These are phyloP conservation scores for Psophia crepitans DNA, from an alignment of 2,113 vertebrate genomes.

Conservation along the genomic window DNA sequence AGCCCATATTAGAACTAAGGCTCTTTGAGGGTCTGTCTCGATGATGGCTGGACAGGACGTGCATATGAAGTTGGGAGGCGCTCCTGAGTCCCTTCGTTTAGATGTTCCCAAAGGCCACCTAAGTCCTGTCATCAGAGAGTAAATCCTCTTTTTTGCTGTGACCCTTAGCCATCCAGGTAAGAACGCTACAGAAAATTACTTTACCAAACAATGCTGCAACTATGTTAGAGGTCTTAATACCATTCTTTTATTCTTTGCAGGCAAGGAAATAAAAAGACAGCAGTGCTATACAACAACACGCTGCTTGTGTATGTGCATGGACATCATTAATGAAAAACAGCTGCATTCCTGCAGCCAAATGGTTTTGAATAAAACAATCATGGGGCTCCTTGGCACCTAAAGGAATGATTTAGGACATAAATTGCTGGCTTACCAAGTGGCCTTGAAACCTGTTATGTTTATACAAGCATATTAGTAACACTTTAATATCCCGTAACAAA, in stretches of 20 bases:
- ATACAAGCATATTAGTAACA: not conserved
- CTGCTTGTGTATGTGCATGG: not conserved
- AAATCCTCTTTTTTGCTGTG: not conserved
- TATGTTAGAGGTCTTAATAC: not conserved
- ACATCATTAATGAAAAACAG: constrained; percentile 8
- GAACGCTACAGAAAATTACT: not conserved
- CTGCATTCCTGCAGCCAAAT: not conserved
- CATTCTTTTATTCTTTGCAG: not conserved
- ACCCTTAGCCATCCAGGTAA: not conserved
- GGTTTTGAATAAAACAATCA: constrained; percentile 29
- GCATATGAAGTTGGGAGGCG: fast-evolving
- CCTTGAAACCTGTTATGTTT: not conserved
- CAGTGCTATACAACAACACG: not conserved
- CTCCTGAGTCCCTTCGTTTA: not conserved
- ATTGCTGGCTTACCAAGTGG: not conserved
- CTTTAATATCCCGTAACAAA: not conserved
- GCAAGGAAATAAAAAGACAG: not conserved
- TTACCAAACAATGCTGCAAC: not conserved
- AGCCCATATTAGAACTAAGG: not conserved
- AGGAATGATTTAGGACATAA: constrained; percentile 32
- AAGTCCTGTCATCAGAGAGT: not conserved
- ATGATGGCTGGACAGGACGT: not conserved
- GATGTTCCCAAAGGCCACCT: not conserved
- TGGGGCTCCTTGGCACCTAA: constrained; percentile 14
- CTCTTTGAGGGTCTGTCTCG: not conserved